Evolutionary conservation across 2,888 invertebrate species (phyloP), one percentile per base, ranked within the genome.

Genomic region (Unio delphinus): DNA sequence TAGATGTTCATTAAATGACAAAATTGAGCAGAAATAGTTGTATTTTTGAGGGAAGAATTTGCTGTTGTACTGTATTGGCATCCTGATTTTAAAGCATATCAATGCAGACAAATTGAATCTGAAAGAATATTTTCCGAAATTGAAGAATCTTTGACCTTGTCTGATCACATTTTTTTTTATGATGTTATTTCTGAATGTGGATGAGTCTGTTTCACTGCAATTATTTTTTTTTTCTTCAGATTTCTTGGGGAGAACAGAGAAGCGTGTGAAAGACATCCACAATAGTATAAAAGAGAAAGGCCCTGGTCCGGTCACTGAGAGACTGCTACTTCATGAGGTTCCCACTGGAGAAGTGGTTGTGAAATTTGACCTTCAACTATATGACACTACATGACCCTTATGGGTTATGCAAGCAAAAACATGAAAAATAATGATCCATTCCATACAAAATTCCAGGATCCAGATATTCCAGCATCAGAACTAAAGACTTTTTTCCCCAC

Each of bases 171-270:
- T 20, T 23, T 26, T 54, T 11, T 54, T 11, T 64, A n/a, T 64
- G 15, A 23, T 55, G 54, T 18, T 18, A 55, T 6, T 64, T 56
- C 26, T 55, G 26, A 64, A 28, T 11, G 15, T 55, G 26, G 3
- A 18, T 5, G 17, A 61, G 15, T 3, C 26, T 63, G 23, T 30
- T 30, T 4, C 28, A 30, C 15, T 63, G 28, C 45, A 20, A 1
- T 26, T 26, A 61, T 6, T 61, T 15, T 61, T 28, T 73, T 67
- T 64, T 45, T 68, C 75, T 90, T 56, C 87, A 94, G 94, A 94
- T 89, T 94, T 94, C 87, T 91, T 94, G 78, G 94, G 94, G 1
- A 91, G 93, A 73, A 93, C 94, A 0, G 94, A 94, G 89, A 90
- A 94, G 28, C 91, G 93, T 78, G 91, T 94, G 20, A 91, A 91